Evolutionary conservation across 2,113 vertebrate genomes (phyloP), one percentile per base, ranked within the genome.

Genomic region (Setophaga petechia): DNA sequence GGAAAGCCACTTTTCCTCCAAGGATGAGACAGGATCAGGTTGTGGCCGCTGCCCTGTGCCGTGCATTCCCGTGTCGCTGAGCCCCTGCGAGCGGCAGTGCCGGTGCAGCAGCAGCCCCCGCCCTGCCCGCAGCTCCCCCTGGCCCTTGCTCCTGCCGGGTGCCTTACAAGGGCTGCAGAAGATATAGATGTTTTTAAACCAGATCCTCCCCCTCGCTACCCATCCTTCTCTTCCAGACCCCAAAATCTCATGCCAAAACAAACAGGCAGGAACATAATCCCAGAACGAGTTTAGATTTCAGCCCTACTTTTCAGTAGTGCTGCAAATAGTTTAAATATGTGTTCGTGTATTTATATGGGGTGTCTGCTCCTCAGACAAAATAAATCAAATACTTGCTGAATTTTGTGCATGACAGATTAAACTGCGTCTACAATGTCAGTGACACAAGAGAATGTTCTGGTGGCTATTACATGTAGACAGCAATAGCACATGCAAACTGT

Each of bases 111-210:
- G 33, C 82, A 47, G 21, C 21, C 31, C 19, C 35, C 0, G 0
- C 44, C 14, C 24, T 25, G 10, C 30, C 49, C 0, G 0, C 11
- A 5, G 23, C 55, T 74, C n/a, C 16, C 76, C 62, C 35, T 6
- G 7, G 61, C 79, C 67, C 89, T 58, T 9, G 30, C 73, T 96
- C 87, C 59, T 6, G 5, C 46, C 83, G 73, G 75, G 84, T 65
- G 47, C 84, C 87, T 93, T 95, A 94, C 88, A 93, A 91, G 94
- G 81, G 71, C 90, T 95, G 91, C 72, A 93, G 81, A 91, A 93
- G 90, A 80, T 71, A 66, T 47, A 27, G 65, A 39, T 63, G 67
- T 59, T 92, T 96, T 93, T 71, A 93, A 95, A 96, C 71, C 30
- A 59, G 68, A 78, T 66, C 65, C 68, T 88, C 77, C 76, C 80